Evolutionary conservation across 2,113 vertebrate genomes (phyloP), one percentile per base, ranked within the genome.

Genomic region (Oreamnos americanus): DNA sequence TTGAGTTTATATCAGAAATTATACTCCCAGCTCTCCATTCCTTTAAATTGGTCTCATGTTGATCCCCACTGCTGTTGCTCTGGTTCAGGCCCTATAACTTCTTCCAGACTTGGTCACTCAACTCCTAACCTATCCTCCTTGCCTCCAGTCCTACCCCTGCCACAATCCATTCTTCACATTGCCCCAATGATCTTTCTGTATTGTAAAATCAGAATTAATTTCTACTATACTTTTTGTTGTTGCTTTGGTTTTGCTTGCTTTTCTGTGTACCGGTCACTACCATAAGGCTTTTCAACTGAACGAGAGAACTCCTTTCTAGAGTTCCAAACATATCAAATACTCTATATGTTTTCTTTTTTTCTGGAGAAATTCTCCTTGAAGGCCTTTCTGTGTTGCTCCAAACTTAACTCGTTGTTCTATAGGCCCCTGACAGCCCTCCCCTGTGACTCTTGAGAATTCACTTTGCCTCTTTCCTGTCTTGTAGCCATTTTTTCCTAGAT

Each of bases 1-100:
- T 96, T 92, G 90, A 86, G 74, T 95, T 96, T 98, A 93, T 98
- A 93, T 53, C 84, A 89, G 91, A 96, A 96, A 87, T 94, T 96
- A 97, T 81, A 67, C 76, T 92, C 51, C 25, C 84, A 87, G 13
- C 16, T 74, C 33, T 90, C n/a, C 30, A 49, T 49, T 36, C 47
- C 33, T 7, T 64, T 30, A 57, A 60, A 25, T 30, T 6, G 58
- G 53, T 21, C 67, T 49, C 64, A 12, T 6, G 43, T 78, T 13
- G 12, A 11, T 60, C 30, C 60, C 43, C 13, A 6, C 28, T 67
- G 5, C 10, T n/a, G 33, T 39, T 51, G 33, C 71, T 45, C 39
- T 83, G 19, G 49, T 30, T 84, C 43, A 43, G 51, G 51, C 28
- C 49, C 47, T 78, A 15, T 6, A n/a, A 36, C 53, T 84, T 74